phyloP scores from a whole-genome alignment of 35 echinoderm and acorn worm species.

The Ptychodera flava region DNA sequence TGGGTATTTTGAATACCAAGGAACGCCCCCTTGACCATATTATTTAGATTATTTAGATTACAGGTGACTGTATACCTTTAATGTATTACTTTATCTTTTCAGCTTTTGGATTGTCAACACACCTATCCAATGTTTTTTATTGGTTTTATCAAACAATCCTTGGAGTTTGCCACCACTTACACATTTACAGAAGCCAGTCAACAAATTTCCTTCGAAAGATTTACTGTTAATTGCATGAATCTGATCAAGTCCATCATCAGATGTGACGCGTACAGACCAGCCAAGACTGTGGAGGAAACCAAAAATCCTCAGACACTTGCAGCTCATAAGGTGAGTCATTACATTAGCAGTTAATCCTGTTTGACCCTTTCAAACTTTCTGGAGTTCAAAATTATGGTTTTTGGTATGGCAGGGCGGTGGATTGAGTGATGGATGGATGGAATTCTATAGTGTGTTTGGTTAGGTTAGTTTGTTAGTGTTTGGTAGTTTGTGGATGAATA shows the following conservation, averaged over 20 bases:
- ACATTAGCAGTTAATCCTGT: neutral
- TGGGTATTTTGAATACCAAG: no score
- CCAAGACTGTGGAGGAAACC: conserved; percentile 42
- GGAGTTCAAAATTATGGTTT: no score
- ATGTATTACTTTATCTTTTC: conserved; percentile 8
- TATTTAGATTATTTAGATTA: no score
- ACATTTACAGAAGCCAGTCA: conserved; percentile 56
- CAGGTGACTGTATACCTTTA: no score
- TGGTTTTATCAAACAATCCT: conserved; percentile 60
- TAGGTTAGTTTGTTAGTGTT: no score
- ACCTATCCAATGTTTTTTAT: conserved; percentile 79
- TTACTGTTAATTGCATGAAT: conserved; percentile 84
- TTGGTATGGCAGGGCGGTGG: no score
- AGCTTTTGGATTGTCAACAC: conserved; percentile 72
- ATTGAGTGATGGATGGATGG: no score
- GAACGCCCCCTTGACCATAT: no score
- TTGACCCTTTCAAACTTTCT: no score
- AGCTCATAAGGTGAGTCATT: conserved; percentile 61
- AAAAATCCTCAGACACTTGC: conserved; percentile 38
- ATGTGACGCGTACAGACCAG: conserved; percentile 66
- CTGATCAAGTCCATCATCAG: conserved; percentile 83
- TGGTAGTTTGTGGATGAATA: no score
- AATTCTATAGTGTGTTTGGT: no score
- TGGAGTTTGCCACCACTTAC: conserved; percentile 69
- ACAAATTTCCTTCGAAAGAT: conserved; percentile 63